phyloP scores from a whole-genome alignment of 2,888 invertebrate species.

The Microchrysa polita region DNA sequence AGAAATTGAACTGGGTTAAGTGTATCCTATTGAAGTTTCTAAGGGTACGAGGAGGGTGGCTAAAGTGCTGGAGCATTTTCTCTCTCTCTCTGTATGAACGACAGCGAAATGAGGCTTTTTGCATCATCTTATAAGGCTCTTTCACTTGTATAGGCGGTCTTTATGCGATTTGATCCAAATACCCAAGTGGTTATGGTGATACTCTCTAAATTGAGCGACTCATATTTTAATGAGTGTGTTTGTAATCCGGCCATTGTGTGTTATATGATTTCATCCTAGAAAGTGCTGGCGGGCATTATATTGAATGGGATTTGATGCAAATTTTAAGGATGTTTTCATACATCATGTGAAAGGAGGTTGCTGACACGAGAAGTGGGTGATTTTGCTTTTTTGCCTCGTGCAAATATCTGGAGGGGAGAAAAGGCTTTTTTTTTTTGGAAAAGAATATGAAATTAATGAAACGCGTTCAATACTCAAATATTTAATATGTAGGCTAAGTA shows the following conservation, averaged over 20 bases:
- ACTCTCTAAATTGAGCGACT: conserved; percentile 13
- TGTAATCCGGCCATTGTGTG: conserved; percentile 21
- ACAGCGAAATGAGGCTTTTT: conserved; percentile 38
- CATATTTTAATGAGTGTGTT: conserved; percentile 28
- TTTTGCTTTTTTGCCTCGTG: too few relatives aligned
- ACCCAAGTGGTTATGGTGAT: conserved; percentile 1
- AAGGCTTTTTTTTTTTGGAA: too few relatives aligned
- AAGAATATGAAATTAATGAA: too few relatives aligned
- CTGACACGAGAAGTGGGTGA: too few relatives aligned
- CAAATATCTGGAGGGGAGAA: too few relatives aligned
- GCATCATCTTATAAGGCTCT: conserved; percentile 22
- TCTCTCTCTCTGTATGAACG: too few relatives aligned
- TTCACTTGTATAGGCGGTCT: too few relatives aligned
- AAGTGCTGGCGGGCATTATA: neutral
- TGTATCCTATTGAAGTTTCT: conserved; percentile 33
- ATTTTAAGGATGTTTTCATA: neutral
- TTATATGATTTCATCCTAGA: too few relatives aligned
- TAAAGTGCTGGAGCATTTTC: too few relatives aligned
- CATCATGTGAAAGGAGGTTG: too few relatives aligned
- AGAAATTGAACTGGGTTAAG: conserved; percentile 43
- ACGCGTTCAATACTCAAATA: too few relatives aligned
- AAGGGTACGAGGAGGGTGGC: neutral
- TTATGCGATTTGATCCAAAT: conserved; percentile 1
- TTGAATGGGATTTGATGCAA: neutral
- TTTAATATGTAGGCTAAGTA: too few relatives aligned